phyloP scores from a whole-genome alignment of 2,113 vertebrate genomes.

The Odobenus rosmarus region DNA sequence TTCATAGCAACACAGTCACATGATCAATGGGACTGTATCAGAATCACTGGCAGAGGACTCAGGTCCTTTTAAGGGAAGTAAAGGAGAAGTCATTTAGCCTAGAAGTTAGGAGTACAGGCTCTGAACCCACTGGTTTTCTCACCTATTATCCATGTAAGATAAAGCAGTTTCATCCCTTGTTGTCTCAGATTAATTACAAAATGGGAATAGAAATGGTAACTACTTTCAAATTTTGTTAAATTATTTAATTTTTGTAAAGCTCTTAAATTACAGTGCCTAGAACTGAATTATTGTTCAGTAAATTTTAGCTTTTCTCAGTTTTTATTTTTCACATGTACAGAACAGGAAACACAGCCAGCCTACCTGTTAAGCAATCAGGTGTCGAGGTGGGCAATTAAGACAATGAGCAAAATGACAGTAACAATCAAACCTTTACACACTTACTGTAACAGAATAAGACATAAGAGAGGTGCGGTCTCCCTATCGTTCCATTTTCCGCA shows the following conservation, averaged over 20 bases:
- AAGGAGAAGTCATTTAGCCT: background rate
- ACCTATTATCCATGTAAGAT: background rate
- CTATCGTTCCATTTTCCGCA: background rate
- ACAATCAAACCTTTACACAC: background rate
- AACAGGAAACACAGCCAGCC: background rate
- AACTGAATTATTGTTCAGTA: background rate
- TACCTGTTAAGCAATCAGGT: background rate
- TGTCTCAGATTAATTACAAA: background rate
- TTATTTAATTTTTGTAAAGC: background rate
- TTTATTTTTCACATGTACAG: background rate
- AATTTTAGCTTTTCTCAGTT: background rate
- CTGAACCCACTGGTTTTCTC: background rate
- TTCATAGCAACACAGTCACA: background rate
- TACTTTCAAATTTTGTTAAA: background rate
- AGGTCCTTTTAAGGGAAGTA: background rate
- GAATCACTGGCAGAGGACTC: background rate
- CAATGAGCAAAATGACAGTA: background rate
- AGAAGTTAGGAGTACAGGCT: background rate
- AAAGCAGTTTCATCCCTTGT: background rate
- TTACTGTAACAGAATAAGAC: background rate
- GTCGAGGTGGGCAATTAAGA: background rate
- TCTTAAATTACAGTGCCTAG: background rate
- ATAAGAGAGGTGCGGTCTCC: background rate
- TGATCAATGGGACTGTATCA: background rate
- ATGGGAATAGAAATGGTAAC: background rate